Evolutionary conservation across 2,113 vertebrate species (phyloP).

Genomic region (Neotoma lepida): DNA sequence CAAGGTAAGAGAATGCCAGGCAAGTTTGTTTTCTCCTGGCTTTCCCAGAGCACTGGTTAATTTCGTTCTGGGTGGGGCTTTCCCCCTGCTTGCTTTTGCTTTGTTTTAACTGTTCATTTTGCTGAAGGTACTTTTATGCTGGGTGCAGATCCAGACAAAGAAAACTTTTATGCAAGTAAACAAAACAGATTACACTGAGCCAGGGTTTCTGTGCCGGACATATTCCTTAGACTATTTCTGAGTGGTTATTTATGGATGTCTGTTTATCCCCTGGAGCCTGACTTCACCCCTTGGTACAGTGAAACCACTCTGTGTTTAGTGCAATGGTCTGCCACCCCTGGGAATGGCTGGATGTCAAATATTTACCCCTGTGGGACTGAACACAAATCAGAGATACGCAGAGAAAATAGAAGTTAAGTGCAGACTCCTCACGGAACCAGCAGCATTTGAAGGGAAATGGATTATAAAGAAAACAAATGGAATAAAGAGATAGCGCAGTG

Average conservation of each 20-base stretch:
- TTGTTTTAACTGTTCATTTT: constrained; percentile 30
- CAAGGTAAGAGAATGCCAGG: constrained; percentile 34
- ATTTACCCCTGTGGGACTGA: constrained; percentile 72
- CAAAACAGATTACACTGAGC: constrained; percentile 68
- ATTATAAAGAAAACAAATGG: constrained; percentile 52
- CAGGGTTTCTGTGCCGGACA: constrained; percentile 62
- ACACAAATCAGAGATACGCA: constrained; percentile 69
- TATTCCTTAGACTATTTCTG: constrained; percentile 72
- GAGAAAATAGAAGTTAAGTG: constrained; percentile 61
- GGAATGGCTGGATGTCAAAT: constrained; percentile 77
- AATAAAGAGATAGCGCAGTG: constrained; percentile 23
- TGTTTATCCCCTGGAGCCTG: constrained; percentile 74
- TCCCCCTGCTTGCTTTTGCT: constrained; percentile 33
- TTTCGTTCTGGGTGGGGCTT: constrained; percentile 61
- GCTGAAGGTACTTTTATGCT: constrained; percentile 65
- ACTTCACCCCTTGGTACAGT: constrained; percentile 73
- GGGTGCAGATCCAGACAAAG: constrained; percentile 62
- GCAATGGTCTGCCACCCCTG: constrained; percentile 54
- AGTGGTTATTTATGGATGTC: constrained; percentile 75
- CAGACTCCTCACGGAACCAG: constrained; percentile 13
- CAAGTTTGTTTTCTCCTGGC: constrained; percentile 53
- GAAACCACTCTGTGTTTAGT: constrained; percentile 51
- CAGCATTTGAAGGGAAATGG: constrained; percentile 57
- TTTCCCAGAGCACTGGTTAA: constrained; percentile 41
- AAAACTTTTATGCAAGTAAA: constrained; percentile 77